Base-by-base conservation (phyloP, 2,113 vertebrate genomes). In the Physeter macrocephalus region DNA sequence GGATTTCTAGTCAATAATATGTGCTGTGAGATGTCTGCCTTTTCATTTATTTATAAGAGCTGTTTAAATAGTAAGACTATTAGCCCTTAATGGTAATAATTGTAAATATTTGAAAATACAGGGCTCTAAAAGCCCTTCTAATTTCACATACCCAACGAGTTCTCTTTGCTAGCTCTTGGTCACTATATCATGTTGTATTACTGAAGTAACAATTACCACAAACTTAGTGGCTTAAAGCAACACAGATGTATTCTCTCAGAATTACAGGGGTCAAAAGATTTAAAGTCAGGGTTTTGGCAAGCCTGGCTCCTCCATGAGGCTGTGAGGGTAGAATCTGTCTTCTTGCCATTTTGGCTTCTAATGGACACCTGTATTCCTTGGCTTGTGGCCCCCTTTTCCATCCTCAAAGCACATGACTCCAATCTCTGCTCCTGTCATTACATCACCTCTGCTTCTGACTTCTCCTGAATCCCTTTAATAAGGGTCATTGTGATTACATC, bases 11-110 rank as follows among this genome's bases (percentile, higher is more conserved):
- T 54, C 72, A 69, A 54, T 80, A 11, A 4, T 75, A 20, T 75
- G 43, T 85, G 59, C 71, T 74, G 8, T 92, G 15, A 80, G 29
- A 1, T 46, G 8, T 49, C 46, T 67, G 6, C 72, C 39, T 89
- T 71, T 97, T 39, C 39, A 36, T 43, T 71, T 90, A 81, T 89
- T 75, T 94, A 66, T 66, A 78, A 95, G 61, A 90, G 39, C 69
- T 96, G 41, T 57, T 85, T 71, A 84, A 36, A 31, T 29, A 83
- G 82, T 49, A 57, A 82, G 29, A 36, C 39, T 71, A 59, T 34
- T 78, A 94, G 25, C 23, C 20, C 6, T 29, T 36, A 39, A 12
- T 12, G 8, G 6, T 59, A 80, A 92, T 64, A 52, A 52, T n/a
- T 49, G 8, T 57, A 62, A 49, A 85, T 80, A 84, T 72, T 88